Conservation (phyloP, 2,113 vertebrate species). For the Amphilophus citrinellus region DNA sequence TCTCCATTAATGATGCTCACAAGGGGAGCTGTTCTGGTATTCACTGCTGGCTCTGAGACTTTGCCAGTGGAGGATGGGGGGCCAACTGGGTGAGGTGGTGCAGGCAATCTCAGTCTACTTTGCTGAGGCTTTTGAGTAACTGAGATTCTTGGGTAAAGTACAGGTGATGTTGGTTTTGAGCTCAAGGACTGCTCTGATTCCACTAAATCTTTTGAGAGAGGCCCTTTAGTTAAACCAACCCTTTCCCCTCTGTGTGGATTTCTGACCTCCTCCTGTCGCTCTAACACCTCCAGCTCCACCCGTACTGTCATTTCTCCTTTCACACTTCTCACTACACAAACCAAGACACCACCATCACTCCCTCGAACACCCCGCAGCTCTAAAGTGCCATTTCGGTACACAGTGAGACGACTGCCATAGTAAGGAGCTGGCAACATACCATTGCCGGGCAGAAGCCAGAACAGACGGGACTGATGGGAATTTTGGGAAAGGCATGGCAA, state of each 20-base stretch:
- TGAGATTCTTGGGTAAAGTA: constrained; percentile 79
- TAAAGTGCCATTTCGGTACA: constrained; percentile 90
- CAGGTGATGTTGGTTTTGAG: constrained; percentile 28
- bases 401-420: constrained; percentile 87
- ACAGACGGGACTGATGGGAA: constrained; percentile 81
- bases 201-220: constrained; percentile 3
- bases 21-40: constrained; percentile 81
- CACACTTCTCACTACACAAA: constrained; percentile 87
- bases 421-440: constrained; percentile 90
- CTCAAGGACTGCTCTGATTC: constrained; percentile 12
- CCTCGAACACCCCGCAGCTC: constrained; percentile 83
- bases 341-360: constrained; percentile 85
- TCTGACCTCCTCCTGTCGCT: constrained; percentile 75
- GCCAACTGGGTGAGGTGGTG: constrained; percentile 17
- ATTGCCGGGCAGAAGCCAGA: constrained; percentile 91
- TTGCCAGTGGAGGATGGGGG: constrained; percentile 8
- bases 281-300: constrained; percentile 84
- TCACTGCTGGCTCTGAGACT: constrained; percentile 67
- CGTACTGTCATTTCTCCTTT: constrained; percentile 85
- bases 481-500: constrained; percentile 88
- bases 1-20: constrained; percentile 91
- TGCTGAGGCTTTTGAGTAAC: constrained; percentile 68
- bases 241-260: constrained; percentile 25
- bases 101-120: not conserved
- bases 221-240: constrained; percentile 7